Evolutionary conservation across 2,113 vertebrate genomes (phyloP).

Genomic region (Rhabdomys dilectus): DNA sequence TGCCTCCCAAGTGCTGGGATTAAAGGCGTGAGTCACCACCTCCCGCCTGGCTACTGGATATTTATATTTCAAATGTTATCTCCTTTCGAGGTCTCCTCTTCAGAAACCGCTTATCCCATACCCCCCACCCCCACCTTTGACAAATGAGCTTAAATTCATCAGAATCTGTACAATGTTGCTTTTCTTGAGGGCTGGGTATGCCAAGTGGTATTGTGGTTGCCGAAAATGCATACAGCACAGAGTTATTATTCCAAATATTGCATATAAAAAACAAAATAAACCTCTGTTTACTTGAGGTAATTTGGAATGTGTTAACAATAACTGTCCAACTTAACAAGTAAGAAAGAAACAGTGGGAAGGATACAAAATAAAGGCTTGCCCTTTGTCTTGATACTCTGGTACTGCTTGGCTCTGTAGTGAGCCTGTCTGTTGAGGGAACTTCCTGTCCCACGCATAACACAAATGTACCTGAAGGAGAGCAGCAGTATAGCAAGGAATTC

Average conservation of each 20-base stretch:
- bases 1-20: too few species aligned
- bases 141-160: background rate
- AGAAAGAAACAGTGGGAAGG: background rate
- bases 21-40: too few species aligned
- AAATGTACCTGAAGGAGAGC: rapidly evolving
- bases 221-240: background rate
- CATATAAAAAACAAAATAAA: background rate
- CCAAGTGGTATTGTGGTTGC: rapidly evolving
- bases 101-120: too few species aligned
- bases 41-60: too few species aligned
- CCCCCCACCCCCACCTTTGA: background rate
- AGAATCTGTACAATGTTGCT: background rate
- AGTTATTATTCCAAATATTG: background rate
- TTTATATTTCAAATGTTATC: too few species aligned
- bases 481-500: rapidly evolving
- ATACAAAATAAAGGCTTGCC: too few species aligned
- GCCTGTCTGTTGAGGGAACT: rapidly evolving
- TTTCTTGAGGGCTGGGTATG: background rate
- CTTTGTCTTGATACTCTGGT: background rate
- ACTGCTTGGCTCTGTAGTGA: background rate
- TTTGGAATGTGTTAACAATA: background rate
- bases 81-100: too few species aligned
- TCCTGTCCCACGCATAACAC: rapidly evolving
- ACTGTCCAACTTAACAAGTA: background rate
- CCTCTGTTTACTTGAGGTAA: background rate